Evolutionary conservation across 1,140 invertebrate genomes (phyloP).

Genomic region (Drosophila chauvacae): DNA sequence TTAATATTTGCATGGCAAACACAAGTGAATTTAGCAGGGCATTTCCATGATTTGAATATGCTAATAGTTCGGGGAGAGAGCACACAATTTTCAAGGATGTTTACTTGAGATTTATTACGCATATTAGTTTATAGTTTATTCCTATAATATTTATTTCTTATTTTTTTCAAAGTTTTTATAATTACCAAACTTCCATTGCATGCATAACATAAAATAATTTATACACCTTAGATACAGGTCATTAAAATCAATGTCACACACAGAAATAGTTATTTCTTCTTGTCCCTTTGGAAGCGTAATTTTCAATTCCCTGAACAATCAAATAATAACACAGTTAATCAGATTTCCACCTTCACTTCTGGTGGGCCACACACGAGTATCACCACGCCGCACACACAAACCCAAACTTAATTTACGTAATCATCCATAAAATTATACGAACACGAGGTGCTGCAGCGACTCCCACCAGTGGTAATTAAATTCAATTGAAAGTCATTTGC

Average conservation of each 20-base stretch:
- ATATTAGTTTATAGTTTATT: too few species aligned
- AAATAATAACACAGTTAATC: constrained; percentile 32
- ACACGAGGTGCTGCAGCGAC: constrained; percentile 15
- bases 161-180: too few species aligned
- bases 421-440: constrained; percentile 59
- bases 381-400: constrained; percentile 29
- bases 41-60: constrained; percentile 30
- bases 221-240: neutral
- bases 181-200: too few species aligned
- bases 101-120: neutral
- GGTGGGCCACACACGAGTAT: constrained; percentile 19
- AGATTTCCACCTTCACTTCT: constrained; percentile 17
- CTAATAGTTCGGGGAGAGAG: neutral
- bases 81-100: neutral
- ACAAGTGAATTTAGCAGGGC: constrained; percentile 19
- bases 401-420: constrained; percentile 58
- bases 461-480: constrained; percentile 62
- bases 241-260: neutral
- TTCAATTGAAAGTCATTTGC: constrained; percentile 74
- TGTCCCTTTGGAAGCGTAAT: neutral
- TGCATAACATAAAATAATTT: too few species aligned
- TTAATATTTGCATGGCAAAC: constrained; percentile 38
- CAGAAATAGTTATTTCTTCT: neutral
- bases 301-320: neutral
- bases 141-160: neutral